phyloP scores from a whole-genome alignment of 2,797 vertebrate species.

The Macroramphosus scolopax region DNA sequence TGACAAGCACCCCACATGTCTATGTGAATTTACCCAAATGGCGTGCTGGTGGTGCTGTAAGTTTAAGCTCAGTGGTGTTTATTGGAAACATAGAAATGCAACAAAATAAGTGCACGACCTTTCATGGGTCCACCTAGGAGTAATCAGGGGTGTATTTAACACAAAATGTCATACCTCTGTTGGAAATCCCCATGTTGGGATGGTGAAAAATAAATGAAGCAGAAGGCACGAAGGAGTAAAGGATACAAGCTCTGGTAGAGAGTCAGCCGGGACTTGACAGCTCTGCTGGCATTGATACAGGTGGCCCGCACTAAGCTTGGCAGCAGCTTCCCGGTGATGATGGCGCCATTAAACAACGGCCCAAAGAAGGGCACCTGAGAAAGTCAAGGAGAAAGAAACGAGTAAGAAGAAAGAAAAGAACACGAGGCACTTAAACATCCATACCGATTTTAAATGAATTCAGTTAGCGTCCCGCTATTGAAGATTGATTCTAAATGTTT shows the following conservation, averaged over 20 bases:
- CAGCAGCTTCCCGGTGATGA: slow-evolving; percentile 89
- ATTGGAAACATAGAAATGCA: slow-evolving; percentile 19
- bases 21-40: slow-evolving; percentile 53
- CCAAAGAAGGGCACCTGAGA: slow-evolving; percentile 95
- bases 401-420: slow-evolving; percentile 1
- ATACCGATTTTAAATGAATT: slow-evolving; percentile 8
- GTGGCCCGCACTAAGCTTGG: slow-evolving; percentile 94
- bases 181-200: no score
- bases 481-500: slow-evolving; percentile 33
- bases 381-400: slow-evolving; percentile 9
- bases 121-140: no score
- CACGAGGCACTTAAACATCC: slow-evolving; percentile 1
- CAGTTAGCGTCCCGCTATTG: background rate
- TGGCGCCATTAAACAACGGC: slow-evolving; percentile 93
- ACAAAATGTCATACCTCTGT: no score
- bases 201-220: slow-evolving; percentile 27
- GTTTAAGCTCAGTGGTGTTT: slow-evolving; percentile 29
- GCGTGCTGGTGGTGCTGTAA: slow-evolving; percentile 35
- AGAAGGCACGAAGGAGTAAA: slow-evolving; percentile 67
- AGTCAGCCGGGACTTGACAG: slow-evolving; percentile 93
- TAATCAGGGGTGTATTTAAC: no score
- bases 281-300: slow-evolving; percentile 97
- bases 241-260: slow-evolving; percentile 99
- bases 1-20: slow-evolving; percentile 62
- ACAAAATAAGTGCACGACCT: slow-evolving; percentile 4